Evolutionary conservation across 2,113 vertebrate genomes (phyloP).

Genomic region (Pterophyllum scalare): DNA sequence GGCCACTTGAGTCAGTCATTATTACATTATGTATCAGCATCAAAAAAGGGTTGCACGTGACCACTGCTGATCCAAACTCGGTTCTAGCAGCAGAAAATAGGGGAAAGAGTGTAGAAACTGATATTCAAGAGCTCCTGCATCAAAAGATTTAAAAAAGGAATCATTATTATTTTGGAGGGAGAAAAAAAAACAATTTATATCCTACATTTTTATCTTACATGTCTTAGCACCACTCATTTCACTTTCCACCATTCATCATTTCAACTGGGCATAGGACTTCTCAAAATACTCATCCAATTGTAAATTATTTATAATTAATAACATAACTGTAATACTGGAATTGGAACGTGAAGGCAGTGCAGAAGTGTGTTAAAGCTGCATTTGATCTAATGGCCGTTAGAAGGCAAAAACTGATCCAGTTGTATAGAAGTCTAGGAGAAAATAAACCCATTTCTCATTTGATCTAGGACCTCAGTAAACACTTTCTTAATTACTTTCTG

Average conservation of each 20-base stretch:
- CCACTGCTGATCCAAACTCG: background rate
- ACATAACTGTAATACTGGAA: background rate
- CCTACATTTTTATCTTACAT: background rate
- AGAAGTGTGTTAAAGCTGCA: background rate
- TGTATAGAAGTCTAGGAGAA: background rate
- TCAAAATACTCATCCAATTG: background rate
- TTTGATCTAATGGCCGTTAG: background rate
- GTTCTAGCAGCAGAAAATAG: background rate
- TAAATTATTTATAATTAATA: background rate
- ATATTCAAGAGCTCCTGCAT: background rate
- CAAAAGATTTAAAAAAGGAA: background rate
- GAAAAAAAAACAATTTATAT: no score
- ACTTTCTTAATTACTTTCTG: background rate
- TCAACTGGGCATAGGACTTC: background rate
- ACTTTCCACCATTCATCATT: background rate
- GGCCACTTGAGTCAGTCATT: constrained; percentile 38
- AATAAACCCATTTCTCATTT: background rate
- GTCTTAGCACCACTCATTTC: background rate
- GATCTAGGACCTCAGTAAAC: background rate
- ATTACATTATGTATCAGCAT: constrained; percentile 36
- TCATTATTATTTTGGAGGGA: background rate
- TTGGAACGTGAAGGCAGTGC: background rate
- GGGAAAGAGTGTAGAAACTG: background rate
- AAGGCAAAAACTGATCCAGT: background rate
- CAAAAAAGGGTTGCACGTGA: background rate